Evolutionary conservation across 2,888 invertebrate species (phyloP), one percentile per base, ranked within the genome.

Genomic region (Pammene fasciana): DNA sequence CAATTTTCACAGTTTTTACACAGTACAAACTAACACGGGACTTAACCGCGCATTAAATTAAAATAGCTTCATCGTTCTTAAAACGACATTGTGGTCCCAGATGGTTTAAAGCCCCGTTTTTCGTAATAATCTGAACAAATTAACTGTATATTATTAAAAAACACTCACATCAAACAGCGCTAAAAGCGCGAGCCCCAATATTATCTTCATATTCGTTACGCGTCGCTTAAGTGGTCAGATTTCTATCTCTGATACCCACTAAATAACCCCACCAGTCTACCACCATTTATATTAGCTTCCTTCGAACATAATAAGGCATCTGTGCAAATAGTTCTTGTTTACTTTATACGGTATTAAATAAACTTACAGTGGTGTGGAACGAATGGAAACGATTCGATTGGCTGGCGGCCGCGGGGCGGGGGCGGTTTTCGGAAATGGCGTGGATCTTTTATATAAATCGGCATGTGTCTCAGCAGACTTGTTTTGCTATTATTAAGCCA

Each of bases 221-320:
- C 65, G 46, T 56, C 55, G 54, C 36, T 43, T 8, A 56, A 62
- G 71, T 71, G 71, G 71, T 52, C 71, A 68, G 68, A 68, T 71
- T 68, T 71, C 64, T 60, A 50, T 14, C 68, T 71, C 62, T 71
- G 65, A 46, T 43, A 61, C 71, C 71, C 71, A 71, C 71, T 71
- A 68, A 71, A 68, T 64, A 43, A 36, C 54, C 9, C 13, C 13
- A 16, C 18, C 45, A n/a, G n/a, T 10, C 9, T 52, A 60, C 61
- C 4, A 56, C 65, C 65, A 60, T 65, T 61, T 71, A 68, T 71
- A 71, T 71, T 61, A 71, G 43, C 65, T 60, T 34, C 14, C 65
- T 43, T 56, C 34, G 65, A 54, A 61, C 52, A 68, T 65, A 60
- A 68, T 36, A 41, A 45, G 46, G 45, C 71, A 71, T 13, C 68